Evolutionary conservation across 2,797 vertebrate genomes (phyloP).

Genomic region (Eulemur coronatus): DNA sequence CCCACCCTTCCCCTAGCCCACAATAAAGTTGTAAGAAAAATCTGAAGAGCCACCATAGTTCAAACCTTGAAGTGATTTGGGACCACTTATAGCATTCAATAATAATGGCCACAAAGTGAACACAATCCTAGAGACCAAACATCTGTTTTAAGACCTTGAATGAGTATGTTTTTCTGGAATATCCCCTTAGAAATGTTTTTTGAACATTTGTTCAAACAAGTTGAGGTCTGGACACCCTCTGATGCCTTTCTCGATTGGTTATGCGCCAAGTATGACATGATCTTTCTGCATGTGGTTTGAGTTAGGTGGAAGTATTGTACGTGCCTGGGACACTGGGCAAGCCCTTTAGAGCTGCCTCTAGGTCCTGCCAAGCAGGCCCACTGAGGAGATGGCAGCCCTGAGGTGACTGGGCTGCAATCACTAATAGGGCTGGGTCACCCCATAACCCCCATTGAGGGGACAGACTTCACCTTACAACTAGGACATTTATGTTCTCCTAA

Average conservation of each 20-base stretch:
- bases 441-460: not conserved
- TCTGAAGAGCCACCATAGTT: slow-evolving; percentile 14
- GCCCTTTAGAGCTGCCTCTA: slow-evolving; percentile 82
- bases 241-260: slow-evolving; percentile 92
- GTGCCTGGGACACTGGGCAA: slow-evolving; percentile 86
- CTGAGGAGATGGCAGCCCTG: slow-evolving; percentile 57
- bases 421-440: not conserved
- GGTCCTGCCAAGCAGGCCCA: slow-evolving; percentile 85
- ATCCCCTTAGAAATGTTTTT: slow-evolving; percentile 92
- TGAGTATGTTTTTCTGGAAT: slow-evolving; percentile 88
- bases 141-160: slow-evolving; percentile 70
- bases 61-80: slow-evolving; percentile 42
- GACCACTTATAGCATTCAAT: slow-evolving; percentile 44
- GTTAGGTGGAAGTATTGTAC: slow-evolving; percentile 92
- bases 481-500: not conserved
- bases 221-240: slow-evolving; percentile 91
- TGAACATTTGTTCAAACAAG: slow-evolving; percentile 92
- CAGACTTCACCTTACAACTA: not conserved
- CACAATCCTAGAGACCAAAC: slow-evolving; percentile 45
- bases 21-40: slow-evolving; percentile 49
- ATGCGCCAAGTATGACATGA: slow-evolving; percentile 95
- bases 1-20: not conserved
- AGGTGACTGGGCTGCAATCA: not conserved
- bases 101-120: slow-evolving; percentile 61
- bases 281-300: slow-evolving; percentile 92